Evolutionary conservation across 2,888 invertebrate species (phyloP).

Genomic region (Apodemia hepburni): DNA sequence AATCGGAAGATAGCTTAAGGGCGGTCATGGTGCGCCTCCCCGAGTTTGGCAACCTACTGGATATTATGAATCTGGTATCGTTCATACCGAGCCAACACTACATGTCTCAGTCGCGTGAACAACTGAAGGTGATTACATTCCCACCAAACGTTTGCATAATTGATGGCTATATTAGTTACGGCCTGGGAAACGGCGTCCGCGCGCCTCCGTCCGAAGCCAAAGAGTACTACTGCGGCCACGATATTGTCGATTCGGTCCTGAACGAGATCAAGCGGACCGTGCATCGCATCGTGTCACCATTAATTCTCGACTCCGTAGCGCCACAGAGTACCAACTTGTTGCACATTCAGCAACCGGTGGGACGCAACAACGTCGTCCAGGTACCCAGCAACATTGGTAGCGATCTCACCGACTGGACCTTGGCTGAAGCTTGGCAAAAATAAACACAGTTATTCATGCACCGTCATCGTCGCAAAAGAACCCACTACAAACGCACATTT

Average conservation of each 20-base stretch:
- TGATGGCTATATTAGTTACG: conserved; percentile 9
- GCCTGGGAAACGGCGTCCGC: conserved; percentile 12
- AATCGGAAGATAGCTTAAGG: too few species aligned
- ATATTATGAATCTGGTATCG: too few species aligned
- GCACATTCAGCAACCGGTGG: conserved; percentile 17
- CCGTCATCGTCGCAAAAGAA: too few species aligned
- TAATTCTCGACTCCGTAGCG: conserved; percentile 13
- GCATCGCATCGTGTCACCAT: conserved; percentile 11
- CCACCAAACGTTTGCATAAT: conserved; percentile 10
- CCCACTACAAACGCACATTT: too few species aligned
- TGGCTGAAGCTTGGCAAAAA: conserved; percentile 10
- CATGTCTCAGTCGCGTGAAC: too few species aligned
- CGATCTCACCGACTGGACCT: conserved; percentile 14
- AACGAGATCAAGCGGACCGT: conserved; percentile 16
- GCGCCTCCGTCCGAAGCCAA: neutral
- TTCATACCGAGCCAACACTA: too few species aligned
- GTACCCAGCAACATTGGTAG: conserved; percentile 16
- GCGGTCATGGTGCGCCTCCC: too few species aligned
- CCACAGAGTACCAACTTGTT: conserved; percentile 12
- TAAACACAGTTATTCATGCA: neutral
- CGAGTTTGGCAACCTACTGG: too few species aligned
- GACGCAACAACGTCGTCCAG: conserved; percentile 17
- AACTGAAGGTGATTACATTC: neutral
- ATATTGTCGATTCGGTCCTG: conserved; percentile 17
- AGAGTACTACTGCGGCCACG: conserved; percentile 13